Conservation (phyloP, 2,113 vertebrate species). For the Macquaria australasica region DNA sequence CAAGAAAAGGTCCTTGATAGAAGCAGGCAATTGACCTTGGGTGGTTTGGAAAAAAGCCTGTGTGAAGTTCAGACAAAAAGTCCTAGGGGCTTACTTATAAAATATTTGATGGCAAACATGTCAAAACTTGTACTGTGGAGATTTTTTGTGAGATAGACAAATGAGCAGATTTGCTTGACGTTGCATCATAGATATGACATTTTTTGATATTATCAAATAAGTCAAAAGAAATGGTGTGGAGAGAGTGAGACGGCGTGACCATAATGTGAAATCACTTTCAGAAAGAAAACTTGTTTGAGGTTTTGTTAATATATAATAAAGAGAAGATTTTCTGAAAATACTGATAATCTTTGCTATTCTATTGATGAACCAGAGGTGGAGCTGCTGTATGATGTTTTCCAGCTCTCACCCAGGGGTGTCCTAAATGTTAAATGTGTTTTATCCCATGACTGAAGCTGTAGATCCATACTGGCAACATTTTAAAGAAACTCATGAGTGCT, state of each 20-base stretch:
- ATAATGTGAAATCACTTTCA: conserved; percentile 41
- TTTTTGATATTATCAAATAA: conserved; percentile 69
- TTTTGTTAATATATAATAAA: conserved; percentile 29
- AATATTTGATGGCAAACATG: conserved; percentile 75
- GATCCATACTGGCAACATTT: conserved; percentile 82
- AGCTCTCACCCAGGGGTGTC: conserved; percentile 1
- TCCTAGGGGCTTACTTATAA: conserved; percentile 57
- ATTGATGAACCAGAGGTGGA: conserved; percentile 25
- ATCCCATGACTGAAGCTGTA: conserved; percentile 83
- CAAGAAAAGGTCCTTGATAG: conserved; percentile 48
- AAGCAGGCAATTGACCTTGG: conserved; percentile 55
- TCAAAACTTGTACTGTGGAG: conserved; percentile 68
- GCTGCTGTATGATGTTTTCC: conserved; percentile 4
- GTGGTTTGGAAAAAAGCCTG: conserved; percentile 28
- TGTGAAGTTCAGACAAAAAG: conserved; percentile 56
- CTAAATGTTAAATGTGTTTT: conserved; percentile 60
- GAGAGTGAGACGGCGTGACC: conserved; percentile 48
- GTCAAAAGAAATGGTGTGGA: conserved; percentile 55
- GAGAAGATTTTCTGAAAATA: not conserved
- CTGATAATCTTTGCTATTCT: conserved; percentile 11
- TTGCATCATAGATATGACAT: conserved; percentile 76
- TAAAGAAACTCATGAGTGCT: conserved; percentile 90
- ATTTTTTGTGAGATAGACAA: conserved; percentile 72
- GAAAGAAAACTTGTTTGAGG: conserved; percentile 30
- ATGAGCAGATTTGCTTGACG: conserved; percentile 79